These are phyloP conservation scores for Hippolais icterina DNA, from an alignment of 2,113 vertebrate genomes.

Conservation along the genomic window DNA sequence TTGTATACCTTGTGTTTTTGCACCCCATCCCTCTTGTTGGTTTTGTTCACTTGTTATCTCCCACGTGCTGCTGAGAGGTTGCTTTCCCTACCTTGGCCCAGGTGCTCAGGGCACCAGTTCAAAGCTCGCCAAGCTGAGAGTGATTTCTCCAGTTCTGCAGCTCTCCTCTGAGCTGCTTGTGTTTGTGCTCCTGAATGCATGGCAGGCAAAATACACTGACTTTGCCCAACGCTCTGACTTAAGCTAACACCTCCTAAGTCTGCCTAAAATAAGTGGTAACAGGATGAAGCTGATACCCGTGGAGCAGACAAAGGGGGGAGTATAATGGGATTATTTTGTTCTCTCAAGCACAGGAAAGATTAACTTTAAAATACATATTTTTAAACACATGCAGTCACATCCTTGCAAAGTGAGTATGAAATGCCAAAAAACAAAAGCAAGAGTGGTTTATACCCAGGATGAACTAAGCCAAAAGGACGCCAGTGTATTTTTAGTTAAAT, in stretches of 20 bases:
- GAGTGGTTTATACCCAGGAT: not conserved
- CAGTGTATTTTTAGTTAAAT: not conserved
- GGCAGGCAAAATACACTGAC: not conserved
- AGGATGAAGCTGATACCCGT: not conserved
- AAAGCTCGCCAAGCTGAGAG: not conserved
- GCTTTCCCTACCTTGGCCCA: not conserved
- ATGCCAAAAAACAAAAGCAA: not conserved
- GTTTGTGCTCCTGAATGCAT: not conserved
- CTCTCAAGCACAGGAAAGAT: not conserved
- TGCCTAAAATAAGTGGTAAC: not conserved
- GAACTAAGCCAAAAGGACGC: not conserved
- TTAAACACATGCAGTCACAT: not conserved
- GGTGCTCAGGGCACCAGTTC: not conserved
- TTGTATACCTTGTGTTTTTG: not conserved
- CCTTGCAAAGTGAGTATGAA: not conserved
- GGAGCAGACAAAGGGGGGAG: not conserved
- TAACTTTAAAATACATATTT: not conserved
- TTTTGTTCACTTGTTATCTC: not conserved
- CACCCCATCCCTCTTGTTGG: fast-evolving
- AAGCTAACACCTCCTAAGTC: not conserved
- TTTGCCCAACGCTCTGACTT: not conserved
- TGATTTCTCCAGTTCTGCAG: not conserved
- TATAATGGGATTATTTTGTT: not conserved
- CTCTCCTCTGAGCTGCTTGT: not conserved
- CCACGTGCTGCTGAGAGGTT: not conserved